A percentile compares a stretch with the other conserved stretches of the same genome.
Conservation (phyloP, 2,888 invertebrate species). For the Tachina grossa region DNA sequence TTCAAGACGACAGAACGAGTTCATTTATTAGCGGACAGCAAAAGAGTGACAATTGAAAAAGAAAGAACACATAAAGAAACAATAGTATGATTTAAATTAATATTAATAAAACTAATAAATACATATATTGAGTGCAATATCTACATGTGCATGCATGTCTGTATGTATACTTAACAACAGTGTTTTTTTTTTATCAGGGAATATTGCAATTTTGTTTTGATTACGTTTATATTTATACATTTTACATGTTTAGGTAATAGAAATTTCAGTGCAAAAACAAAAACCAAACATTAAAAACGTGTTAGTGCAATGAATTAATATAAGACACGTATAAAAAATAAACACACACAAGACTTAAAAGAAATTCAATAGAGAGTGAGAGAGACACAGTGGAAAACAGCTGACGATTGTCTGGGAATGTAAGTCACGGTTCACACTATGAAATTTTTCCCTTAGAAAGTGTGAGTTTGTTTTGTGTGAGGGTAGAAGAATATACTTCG, state of each 20-base stretch:
- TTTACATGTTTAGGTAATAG: slow-evolving; percentile 1
- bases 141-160: too few relatives aligned
- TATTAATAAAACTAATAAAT: not conserved
- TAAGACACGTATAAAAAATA: slow-evolving; percentile 43
- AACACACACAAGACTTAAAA: not conserved
- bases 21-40: slow-evolving; percentile 44
- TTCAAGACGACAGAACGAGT: slow-evolving; percentile 58
- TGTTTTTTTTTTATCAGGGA: not conserved
- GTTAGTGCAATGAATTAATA: slow-evolving; percentile 34
- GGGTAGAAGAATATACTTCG: too few relatives aligned
- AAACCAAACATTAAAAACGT: slow-evolving; percentile 29
- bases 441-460: too few relatives aligned
- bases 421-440: too few relatives aligned
- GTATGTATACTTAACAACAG: not conserved
- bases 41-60: slow-evolving; percentile 5
- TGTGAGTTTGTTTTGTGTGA: too few relatives aligned
- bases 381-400: slow-evolving; percentile 54
- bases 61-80: not conserved
- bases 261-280: slow-evolving; percentile 30
- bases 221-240: slow-evolving; percentile 17
- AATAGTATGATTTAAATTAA: not conserved
- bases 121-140: not conserved
- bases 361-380: not conserved
- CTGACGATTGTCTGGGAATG: slow-evolving; percentile 54
- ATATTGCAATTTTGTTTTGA: slow-evolving; percentile 52